Percentiles rank a stretch among this genome's conserved stretches.
These are phyloP conservation scores for Eidolon dupreanum DNA, from an alignment of 2,797 vertebrate species.

Conservation along the genomic window DNA sequence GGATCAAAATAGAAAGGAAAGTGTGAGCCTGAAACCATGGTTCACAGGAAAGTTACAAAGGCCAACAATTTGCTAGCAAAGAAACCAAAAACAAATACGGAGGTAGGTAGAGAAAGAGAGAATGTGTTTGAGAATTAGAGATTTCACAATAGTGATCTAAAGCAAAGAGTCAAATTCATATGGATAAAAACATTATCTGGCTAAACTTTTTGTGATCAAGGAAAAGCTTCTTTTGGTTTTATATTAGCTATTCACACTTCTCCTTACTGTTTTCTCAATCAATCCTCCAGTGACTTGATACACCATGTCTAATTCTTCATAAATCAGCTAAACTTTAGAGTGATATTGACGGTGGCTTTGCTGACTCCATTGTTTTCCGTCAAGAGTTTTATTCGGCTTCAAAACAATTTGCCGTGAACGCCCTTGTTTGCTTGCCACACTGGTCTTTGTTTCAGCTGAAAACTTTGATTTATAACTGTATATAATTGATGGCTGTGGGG, in stretches of 20 bases:
- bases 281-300: conserved; percentile 83
- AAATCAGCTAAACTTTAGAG: conserved; percentile 86
- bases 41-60: not conserved
- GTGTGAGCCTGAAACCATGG: not conserved
- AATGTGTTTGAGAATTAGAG: conserved; percentile 42
- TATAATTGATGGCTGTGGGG: conserved; percentile 89
- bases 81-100: not conserved
- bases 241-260: conserved; percentile 60
- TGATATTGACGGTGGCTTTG: conserved; percentile 86
- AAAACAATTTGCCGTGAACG: conserved; percentile 87
- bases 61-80: not conserved
- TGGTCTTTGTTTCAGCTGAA: conserved; percentile 88
- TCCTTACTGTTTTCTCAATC: conserved; percentile 80
- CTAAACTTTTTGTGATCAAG: conserved; percentile 71
- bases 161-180: conserved; percentile 73
- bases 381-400: conserved; percentile 87
- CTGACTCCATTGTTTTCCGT: conserved; percentile 85
- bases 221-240: conserved; percentile 67
- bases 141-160: conserved; percentile 61
- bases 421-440: conserved; percentile 88
- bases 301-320: conserved; percentile 88
- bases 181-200: conserved; percentile 40
- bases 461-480: conserved; percentile 90
- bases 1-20: conserved; percentile 53
- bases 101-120: fast-evolving